These are phyloP conservation scores for Rhagophthalmus giganteus DNA, from an alignment of 2,888 invertebrate genomes.

Conservation along the genomic window DNA sequence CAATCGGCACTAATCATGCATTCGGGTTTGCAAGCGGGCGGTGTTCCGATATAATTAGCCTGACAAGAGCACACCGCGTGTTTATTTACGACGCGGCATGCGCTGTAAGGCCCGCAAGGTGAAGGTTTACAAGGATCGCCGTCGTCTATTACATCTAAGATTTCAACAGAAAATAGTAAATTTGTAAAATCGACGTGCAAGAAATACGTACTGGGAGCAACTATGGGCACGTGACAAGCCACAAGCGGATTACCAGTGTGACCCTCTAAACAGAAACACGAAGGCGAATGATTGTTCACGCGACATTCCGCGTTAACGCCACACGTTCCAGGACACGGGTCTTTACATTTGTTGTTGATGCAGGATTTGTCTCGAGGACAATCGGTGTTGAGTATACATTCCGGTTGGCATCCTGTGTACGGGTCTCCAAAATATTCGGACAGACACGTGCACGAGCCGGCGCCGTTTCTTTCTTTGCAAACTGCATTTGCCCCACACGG, in stretches of 20 bases:
- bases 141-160: conserved; percentile 50
- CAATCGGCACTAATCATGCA: conserved; percentile 79
- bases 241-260: conserved; percentile 75
- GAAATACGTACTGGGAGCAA: conserved; percentile 23
- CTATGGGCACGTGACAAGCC: conserved; percentile 53
- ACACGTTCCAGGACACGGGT: conserved; percentile 83
- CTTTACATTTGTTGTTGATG: conserved; percentile 80
- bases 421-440: conserved; percentile 87
- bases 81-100: conserved; percentile 70
- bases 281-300: conserved; percentile 80
- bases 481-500: conserved; percentile 85
- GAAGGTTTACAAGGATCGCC: conserved; percentile 74
- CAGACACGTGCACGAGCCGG: conserved; percentile 80
- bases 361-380: conserved; percentile 78
- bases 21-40: conserved; percentile 76
- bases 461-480: conserved; percentile 80
- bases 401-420: conserved; percentile 81
- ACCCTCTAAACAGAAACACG: conserved; percentile 77
- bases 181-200: conserved; percentile 38
- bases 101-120: conserved; percentile 78
- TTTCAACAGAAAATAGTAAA: too few species aligned
- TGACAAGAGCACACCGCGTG: conserved; percentile 81
- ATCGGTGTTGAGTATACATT: conserved; percentile 83
- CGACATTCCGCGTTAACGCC: conserved; percentile 79
- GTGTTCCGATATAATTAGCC: conserved; percentile 72